Evolutionary conservation across 2,888 invertebrate genomes (phyloP), one percentile per base, ranked within the genome.

Genomic region (Baronia brevicornis): DNA sequence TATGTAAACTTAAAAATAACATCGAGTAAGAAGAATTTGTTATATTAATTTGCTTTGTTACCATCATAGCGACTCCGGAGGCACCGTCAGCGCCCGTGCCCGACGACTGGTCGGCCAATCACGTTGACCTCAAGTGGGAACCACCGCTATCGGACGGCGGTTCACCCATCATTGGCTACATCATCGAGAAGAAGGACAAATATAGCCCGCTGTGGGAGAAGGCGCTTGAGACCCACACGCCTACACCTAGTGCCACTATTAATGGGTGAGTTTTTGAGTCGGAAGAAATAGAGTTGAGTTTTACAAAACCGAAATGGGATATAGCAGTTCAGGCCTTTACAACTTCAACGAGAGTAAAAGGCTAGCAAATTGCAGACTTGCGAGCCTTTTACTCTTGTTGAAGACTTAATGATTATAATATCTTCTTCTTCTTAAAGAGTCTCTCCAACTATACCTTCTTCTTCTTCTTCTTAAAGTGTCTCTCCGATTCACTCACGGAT

Each of bases 141-240:
- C 91, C 95, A 44, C 97, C 98, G 1, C 84, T 90, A 28, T 91
- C 91, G 18, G 94, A 96, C 65, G 98, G 98, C 17, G 98, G 98
- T 8, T 92, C 97, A 2, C 97, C 98, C 10, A 94, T 99, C 60
- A 91, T 92, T 44, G 93, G 96, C 3, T 97, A 97, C 68, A 92
- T 96, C 43, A 88, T 97, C 48, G 97, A 97, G 79, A 95, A 93
- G 87, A 95, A 93, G 74, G 95, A 93, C 68, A 95, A 94, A 66
- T 95, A 95, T 78, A 94, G 94, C 43, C 93, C 95, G 5, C 86
- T 94, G 59, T 97, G 97, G 97, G 94, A 95, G 68, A 96, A 95
- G 67, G 96, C 95, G 1, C 73, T 92, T 31, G 95, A 96, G 73
- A 93, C 92, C 0, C 91, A 91, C 36, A 87, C 89, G 11, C 88